These are phyloP conservation scores for Smittia sp. DNA, from an alignment of 2,888 invertebrate genomes.

Conservation along the genomic window DNA sequence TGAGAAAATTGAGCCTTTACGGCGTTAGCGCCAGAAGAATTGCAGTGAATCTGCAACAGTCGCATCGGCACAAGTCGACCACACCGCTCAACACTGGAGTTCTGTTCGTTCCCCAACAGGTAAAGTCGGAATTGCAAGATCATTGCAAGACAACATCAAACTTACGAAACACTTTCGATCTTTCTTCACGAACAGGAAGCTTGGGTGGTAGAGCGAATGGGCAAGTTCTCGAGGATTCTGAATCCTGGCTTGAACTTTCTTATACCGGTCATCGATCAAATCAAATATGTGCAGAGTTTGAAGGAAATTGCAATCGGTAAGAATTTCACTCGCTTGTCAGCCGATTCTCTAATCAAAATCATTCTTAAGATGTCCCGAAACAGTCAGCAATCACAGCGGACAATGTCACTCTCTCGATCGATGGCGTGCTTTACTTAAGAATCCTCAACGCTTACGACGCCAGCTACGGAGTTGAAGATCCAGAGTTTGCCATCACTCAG, in stretches of 20 bases:
- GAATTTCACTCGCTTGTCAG: background rate
- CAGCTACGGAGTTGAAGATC: constrained; percentile 98
- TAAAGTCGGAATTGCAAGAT: constrained; percentile 48
- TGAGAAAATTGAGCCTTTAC: background rate
- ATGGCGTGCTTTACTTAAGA: constrained; percentile 93
- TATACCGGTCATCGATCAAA: constrained; percentile 85
- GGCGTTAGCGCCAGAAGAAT: background rate
- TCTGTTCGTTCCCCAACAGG: constrained; percentile 99
- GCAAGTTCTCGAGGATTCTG: constrained; percentile 88
- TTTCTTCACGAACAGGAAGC: constrained; percentile 61
- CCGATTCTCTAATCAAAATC: too few relatives aligned
- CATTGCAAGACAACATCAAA: background rate
- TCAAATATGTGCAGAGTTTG: constrained; percentile 96
- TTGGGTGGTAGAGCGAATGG: constrained; percentile 98
- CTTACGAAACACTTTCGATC: constrained; percentile 37
- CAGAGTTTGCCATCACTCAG: constrained; percentile 98
- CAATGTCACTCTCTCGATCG: constrained; percentile 94
- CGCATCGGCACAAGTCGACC: constrained; percentile 54
- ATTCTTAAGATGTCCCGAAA: constrained; percentile 69
- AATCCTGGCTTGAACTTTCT: constrained; percentile 93
- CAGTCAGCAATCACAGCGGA: constrained; percentile 98
- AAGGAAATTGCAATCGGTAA: constrained; percentile 97
- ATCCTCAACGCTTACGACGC: constrained; percentile 78
- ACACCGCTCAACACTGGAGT: constrained; percentile 88
- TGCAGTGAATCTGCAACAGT: background rate